Conservation (phyloP, 2,888 invertebrate genomes). For the Drosophila leonis region DNA sequence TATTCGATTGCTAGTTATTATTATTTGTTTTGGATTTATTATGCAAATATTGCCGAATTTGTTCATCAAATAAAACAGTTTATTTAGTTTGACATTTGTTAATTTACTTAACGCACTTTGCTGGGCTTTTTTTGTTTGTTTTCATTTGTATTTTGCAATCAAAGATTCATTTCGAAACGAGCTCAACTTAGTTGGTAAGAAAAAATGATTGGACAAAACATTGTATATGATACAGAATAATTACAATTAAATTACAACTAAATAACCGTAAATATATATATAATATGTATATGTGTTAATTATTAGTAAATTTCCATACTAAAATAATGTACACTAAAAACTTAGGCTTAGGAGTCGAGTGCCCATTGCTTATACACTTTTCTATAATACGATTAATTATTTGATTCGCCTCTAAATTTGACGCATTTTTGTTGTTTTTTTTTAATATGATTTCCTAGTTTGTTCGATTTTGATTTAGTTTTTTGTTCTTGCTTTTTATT, state of each 20-base stretch:
- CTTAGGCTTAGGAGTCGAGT: conserved; percentile 60
- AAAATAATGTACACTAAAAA: conserved; percentile 63
- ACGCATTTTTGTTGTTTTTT: conserved; percentile 6
- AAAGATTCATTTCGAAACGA: conserved; percentile 47
- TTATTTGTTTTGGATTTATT: conserved; percentile 47
- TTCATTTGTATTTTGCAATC: conserved; percentile 10
- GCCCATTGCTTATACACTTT: conserved; percentile 57
- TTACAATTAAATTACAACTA: conserved; percentile 72
- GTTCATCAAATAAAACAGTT: conserved; percentile 47
- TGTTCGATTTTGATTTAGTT: conserved; percentile 23
- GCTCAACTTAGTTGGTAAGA: conserved; percentile 45
- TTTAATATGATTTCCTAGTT: conserved; percentile 1
- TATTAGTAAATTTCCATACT: conserved; percentile 31
- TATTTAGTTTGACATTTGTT: conserved; percentile 28
- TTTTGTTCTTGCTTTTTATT: conserved; percentile 40
- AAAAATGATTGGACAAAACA: conserved; percentile 45
- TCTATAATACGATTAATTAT: conserved; percentile 32
- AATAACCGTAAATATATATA: conserved; percentile 66
- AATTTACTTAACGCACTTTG: conserved; percentile 56
- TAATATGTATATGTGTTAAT: conserved; percentile 23
- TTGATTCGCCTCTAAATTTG: conserved; percentile 42
- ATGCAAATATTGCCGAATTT: conserved; percentile 75
- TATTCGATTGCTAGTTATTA: conserved; percentile 63
- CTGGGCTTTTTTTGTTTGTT: conserved; percentile 36
- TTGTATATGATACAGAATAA: conserved; percentile 62